A percentile compares a stretch with the other conserved stretches of the same genome.
phyloP scores from a whole-genome alignment of 2,797 vertebrate species.

The Acipenser ruthenus region DNA sequence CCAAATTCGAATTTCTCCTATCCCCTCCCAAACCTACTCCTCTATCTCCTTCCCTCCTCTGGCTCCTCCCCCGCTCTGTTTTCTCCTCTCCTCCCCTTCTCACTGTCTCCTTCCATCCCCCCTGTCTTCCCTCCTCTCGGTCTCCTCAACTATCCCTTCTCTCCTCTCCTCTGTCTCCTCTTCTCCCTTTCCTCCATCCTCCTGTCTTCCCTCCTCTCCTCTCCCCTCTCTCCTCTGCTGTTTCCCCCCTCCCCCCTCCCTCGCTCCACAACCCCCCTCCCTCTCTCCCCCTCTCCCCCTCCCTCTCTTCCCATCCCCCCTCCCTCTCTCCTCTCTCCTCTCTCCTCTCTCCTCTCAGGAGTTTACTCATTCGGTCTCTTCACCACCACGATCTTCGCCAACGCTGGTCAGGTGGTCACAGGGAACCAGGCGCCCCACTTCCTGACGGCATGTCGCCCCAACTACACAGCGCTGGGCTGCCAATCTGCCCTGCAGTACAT shows the following conservation, averaged over 20 bases:
- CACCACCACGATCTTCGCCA: constrained; percentile 85
- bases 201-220: neutral
- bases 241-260: no score
- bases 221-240: neutral
- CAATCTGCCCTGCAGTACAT: constrained; percentile 71
- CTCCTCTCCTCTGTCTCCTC: constrained; percentile 34
- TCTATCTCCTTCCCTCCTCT: constrained; percentile 47
- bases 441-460: constrained; percentile 79
- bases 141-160: constrained; percentile 36
- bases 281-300: constrained; percentile 25
- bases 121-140: neutral
- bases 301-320: neutral
- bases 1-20: constrained; percentile 35
- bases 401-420: constrained; percentile 85
- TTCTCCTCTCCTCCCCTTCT: constrained; percentile 48
- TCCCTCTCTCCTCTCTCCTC: neutral
- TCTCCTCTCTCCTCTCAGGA: constrained; percentile 43
- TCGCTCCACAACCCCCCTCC: constrained; percentile 19
- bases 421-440: constrained; percentile 86
- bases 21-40: no score
- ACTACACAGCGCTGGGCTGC: constrained; percentile 85
- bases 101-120: constrained; percentile 29
- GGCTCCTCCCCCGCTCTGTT: constrained; percentile 46
- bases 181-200: neutral
- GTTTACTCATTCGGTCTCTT: constrained; percentile 88